Evolutionary conservation across 2,888 invertebrate species (phyloP), one percentile per base, ranked within the genome.

Genomic region (Drosophila kuntzei): DNA sequence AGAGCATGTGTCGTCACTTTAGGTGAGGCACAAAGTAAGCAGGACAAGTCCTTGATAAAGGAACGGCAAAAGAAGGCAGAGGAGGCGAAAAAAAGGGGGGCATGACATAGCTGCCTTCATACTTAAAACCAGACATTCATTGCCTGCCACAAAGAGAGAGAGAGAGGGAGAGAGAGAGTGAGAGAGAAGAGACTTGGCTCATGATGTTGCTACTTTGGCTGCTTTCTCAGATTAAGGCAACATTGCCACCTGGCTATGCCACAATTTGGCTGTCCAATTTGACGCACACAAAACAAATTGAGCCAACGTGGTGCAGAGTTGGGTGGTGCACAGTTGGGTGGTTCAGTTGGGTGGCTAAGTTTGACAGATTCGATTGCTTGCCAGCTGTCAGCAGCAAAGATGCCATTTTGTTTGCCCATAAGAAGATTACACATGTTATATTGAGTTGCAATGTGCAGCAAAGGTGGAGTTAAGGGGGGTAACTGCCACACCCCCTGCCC

Each of bases 1-100:
- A 16, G 29, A 60, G 44, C 82, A 87, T 87, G 86, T 83, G 88
- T 87, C 76, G 88, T 79, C 86, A 85, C 86, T 81, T 81, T 70
- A 71, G 69, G 14, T 49, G 57, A 20, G 25, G 46, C 70, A 61
- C 76, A 66, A 60, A 74, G 73, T 62, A 84, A 71, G 63, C 55
- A 80, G 58, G 16, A 29, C 57, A 61, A 44, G 22, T 14, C 22
- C 53, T 41, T 54, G 53, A 54, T 36, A 29, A 49, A 29, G 16
- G 8, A 12, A 32, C 3, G 8, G 18, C 5, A 9, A 34, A 20
- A 37, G 25, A 2, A 3, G n/a, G 11, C 0, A n/a, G 22, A 11
- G 7, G 2, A 5, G 39, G 20, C 2, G 2, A 7, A 0, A 2
- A 14, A 7, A 1, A n/a, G 32, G 34, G 14, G 9, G 7, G 39